phyloP scores from a whole-genome alignment of 2,797 vertebrate genomes.

The Bovichtus variegatus region DNA sequence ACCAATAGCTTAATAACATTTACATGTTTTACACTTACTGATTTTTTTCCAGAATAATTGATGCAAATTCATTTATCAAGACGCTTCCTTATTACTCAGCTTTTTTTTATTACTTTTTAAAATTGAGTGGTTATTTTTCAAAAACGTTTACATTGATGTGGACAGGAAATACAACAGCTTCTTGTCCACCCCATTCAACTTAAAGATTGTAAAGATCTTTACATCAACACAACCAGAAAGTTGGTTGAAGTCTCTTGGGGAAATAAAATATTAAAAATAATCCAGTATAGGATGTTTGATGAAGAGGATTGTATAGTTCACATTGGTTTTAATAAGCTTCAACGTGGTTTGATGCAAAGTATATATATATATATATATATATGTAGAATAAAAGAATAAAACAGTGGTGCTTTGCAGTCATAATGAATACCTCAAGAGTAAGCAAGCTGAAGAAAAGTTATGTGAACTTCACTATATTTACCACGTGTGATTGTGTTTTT shows the following conservation, averaged over 20 bases:
- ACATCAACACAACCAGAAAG: not conserved
- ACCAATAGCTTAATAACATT: not conserved
- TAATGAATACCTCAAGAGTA: not conserved
- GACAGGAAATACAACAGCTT: not conserved
- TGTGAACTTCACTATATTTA: not conserved
- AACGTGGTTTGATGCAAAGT: not conserved
- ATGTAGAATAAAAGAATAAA: too few species aligned
- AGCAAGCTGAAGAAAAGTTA: not conserved
- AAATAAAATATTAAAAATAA: not conserved
- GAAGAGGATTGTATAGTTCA: not conserved
- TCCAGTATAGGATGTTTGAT: not conserved
- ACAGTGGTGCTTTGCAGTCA: not conserved
- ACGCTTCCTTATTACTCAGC: not conserved
- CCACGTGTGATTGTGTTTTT: not conserved
- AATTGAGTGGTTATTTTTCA: not conserved
- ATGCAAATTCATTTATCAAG: not conserved
- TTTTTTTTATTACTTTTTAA: not conserved
- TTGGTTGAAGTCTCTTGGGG: not conserved
- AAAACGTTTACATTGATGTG: not conserved
- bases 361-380: too few species aligned
- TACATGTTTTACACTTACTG: not conserved
- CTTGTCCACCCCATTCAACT: not conserved
- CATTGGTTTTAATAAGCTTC: not conserved
- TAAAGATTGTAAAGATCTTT: not conserved
- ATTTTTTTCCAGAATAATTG: not conserved